Percentiles rank a stretch among this genome's conserved stretches.
Evolutionary conservation across 2,888 invertebrate species (phyloP).

Genomic region (Embidobia sp.): DNA sequence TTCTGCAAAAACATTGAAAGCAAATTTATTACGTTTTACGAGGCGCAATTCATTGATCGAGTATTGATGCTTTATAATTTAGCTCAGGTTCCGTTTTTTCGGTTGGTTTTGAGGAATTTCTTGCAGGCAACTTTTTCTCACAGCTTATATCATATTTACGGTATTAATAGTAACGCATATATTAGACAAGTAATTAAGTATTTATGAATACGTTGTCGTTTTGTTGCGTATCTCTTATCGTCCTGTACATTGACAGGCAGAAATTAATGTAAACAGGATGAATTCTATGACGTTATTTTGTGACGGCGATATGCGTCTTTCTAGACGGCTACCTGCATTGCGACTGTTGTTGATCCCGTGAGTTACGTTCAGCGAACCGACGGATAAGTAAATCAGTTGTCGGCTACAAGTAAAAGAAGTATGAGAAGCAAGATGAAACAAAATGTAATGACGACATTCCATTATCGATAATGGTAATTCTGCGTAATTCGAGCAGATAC

Average conservation of each 20-base stretch:
- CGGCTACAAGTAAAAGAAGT: slow-evolving; percentile 34
- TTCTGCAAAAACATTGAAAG: too few relatives aligned
- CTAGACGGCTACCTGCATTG: slow-evolving; percentile 42
- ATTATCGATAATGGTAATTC: slow-evolving; percentile 61
- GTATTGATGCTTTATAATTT: too few relatives aligned
- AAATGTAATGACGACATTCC: slow-evolving; percentile 59
- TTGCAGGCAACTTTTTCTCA: background rate
- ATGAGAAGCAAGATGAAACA: slow-evolving; percentile 47
- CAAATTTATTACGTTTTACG: too few relatives aligned
- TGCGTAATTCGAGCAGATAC: slow-evolving; percentile 58
- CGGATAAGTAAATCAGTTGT: slow-evolving; percentile 65
- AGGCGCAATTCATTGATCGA: too few relatives aligned
- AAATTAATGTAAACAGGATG: slow-evolving; percentile 61
- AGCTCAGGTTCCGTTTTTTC: too few relatives aligned
- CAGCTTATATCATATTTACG: background rate
- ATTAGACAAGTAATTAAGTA: slow-evolving; percentile 30
- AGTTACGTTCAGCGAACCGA: slow-evolving; percentile 51
- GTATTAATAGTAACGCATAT: background rate
- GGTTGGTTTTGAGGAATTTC: too few relatives aligned
- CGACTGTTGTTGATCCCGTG: slow-evolving; percentile 46
- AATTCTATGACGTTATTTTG: slow-evolving; percentile 55
- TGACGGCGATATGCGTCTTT: slow-evolving; percentile 35
- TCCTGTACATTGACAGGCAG: slow-evolving; percentile 48
- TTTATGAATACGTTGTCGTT: slow-evolving; percentile 38
- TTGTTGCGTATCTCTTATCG: slow-evolving; percentile 19